Base-by-base conservation (phyloP, 2,888 invertebrate species). In the Drosophila longiperda region DNA sequence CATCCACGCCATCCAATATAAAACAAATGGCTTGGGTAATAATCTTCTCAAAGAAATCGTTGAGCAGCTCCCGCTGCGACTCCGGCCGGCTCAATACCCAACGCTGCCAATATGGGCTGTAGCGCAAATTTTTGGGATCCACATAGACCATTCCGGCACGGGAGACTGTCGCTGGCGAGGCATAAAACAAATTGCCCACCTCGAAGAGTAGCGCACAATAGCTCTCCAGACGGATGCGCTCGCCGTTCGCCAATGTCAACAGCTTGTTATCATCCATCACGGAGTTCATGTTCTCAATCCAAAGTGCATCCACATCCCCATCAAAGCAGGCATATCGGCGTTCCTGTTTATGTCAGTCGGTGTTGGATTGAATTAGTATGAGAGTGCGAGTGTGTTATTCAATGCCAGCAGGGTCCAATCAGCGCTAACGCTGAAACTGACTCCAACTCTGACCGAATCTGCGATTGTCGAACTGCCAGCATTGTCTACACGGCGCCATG, bases 231-330 rank as follows among this genome's bases (percentile, higher is more conserved):
- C 97, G 95, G 75, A 98, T 97, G 73, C 98, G 94, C 93, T 98
- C 97, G 65, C 98, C 98, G 92, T 98, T 98, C 6, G 98, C 97
- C 68, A 98, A 94, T 1, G 98, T 98, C 64, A 98, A 93, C 49
- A 98, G 93, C 90, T 96, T 97, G 92, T 98, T 98, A 92, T 98
- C 98, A 91, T 98, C 98, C 98, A 98, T 98, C 2, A 98, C 98
- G 0, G 98, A 98, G 94, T 98, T 98, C 98, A 98, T 98, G 93
- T 98, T 98, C 93, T 98, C 98, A 78, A 98, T 97, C 98, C 98
- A 98, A 48, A 98, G 94, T 1, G 98, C 97, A 94, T 98, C 98
- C 3, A 98, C 98, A 91, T 98, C 98, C 3, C 98, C 98, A 91
- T 98, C 98, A 93, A 98, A 98, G 54, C 98, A 94, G 54, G 98